Percentiles rank a stretch among this genome's conserved stretches.
Evolutionary conservation across 1,140 invertebrate species (phyloP).

Genomic region (Telenomus remus): DNA sequence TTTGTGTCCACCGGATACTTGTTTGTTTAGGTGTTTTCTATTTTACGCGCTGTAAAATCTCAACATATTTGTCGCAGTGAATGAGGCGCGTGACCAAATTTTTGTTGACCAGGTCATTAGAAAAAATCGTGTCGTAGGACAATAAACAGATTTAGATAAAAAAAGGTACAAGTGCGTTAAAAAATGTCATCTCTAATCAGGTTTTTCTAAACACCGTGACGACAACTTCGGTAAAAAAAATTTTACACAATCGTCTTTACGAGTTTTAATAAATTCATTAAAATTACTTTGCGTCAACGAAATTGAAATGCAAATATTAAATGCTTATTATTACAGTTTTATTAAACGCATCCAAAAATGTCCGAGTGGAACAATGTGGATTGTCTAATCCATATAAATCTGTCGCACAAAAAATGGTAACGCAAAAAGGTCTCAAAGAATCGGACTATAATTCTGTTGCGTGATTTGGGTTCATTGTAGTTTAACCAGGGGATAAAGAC

Average conservation of each 20-base stretch:
- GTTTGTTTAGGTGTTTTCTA: constrained; percentile 44
- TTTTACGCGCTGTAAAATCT: constrained; percentile 42
- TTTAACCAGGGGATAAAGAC: constrained; percentile 69
- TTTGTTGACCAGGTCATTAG: constrained; percentile 13
- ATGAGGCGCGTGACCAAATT: constrained; percentile 39
- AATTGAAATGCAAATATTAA: too few relatives aligned
- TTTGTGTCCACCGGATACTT: constrained; percentile 24
- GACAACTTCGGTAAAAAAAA: neutral
- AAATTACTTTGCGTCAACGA: too few relatives aligned
- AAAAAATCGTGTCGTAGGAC: constrained; percentile 2
- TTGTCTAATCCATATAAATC: too few relatives aligned
- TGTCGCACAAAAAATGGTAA: too few relatives aligned
- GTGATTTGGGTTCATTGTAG: constrained; percentile 66
- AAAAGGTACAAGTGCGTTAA: constrained; percentile 18
- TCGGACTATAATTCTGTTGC: constrained; percentile 64
- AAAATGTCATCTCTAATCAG: too few relatives aligned
- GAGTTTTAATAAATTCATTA: neutral
- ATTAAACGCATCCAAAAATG: too few relatives aligned
- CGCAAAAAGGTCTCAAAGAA: constrained; percentile 13
- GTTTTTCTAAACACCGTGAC: too few relatives aligned
- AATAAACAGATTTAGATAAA: constrained; percentile 16
- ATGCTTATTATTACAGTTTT: too few relatives aligned
- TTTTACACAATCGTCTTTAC: neutral
- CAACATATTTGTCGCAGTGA: constrained; percentile 39
- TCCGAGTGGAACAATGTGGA: too few relatives aligned